Base-by-base conservation (phyloP, 1,140 invertebrate species). In the Tetranychus cinnabarinus region DNA sequence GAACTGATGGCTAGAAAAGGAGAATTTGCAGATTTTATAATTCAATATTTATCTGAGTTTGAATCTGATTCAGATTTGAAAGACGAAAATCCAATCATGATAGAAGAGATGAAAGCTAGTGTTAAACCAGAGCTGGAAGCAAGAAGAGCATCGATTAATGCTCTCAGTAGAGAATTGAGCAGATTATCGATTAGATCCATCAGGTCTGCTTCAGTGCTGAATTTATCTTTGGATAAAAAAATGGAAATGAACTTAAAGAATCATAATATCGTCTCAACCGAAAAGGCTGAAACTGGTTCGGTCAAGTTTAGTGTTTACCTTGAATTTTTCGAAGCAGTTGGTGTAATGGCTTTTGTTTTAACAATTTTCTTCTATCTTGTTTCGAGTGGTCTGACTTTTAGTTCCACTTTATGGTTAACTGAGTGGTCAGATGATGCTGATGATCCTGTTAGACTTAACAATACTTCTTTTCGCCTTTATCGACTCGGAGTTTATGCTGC, bases 401-500 rank as follows among this genome's bases (percentile, higher is more conserved):
- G 64, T 13, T 61, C 67, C 15, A 70, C 66, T 65, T 56, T 75
- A 7, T 75, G 72, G 70, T 66, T 74, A 8, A 69, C 69, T 31
- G 62, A 63, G 35, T 74, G 72, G 72, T 72, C 71, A 42, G 70
- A 60, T 48, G 57, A 58, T 42, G 63, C 69, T 4, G 8, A 59
- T 7, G 56, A 68, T 50, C 63, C 65, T 13, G 35, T 31, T 8
- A 45, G 33, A 23, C 23, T 10, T 7, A 46, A 58, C 7, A 71
- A 82, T 69, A 78, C 72, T 15, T 65, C 31, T 76, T 76, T 66
- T 67, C 73, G 84, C 63, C 80, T 90, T 70, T 76, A 86, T 71
- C 89, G 89, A 71, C 77, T 93, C 50, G 85, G 84, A 64, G 84
- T 91, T n/a, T 93, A 93, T 71, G 86, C 83, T 62, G 85, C 78